Evolutionary conservation across 2,888 invertebrate genomes (phyloP), one percentile per base, ranked within the genome.

Genomic region (Drosophila maculinotata): DNA sequence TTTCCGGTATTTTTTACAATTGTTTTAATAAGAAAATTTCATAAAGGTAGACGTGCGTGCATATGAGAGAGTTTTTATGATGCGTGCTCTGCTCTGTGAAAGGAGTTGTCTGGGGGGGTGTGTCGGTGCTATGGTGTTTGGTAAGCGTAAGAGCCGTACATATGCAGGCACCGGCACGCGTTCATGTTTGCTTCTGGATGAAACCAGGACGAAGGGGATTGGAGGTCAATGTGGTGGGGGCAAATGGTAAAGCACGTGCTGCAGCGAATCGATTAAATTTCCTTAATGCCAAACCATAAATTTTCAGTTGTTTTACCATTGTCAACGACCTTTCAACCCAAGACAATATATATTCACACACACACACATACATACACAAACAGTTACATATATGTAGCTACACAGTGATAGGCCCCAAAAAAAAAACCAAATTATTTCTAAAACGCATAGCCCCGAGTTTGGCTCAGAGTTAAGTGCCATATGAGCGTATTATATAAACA

Each of bases 241-340:
- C 9, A 54, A 44, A 38, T 41, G 47, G 44, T 49, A 53, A 57
- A 51, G 69, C 70, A 74, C 69, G 70, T 74, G 74, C 67, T 74
- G 51, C 74, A 67, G 10, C 44, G 66, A 81, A 82, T 82, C 84
- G 84, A 81, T 84, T 81, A 82, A 78, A 84, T 84, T 82, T 83
- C 67, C 78, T 81, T 82, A 79, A 84, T 81, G 73, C 67, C 76
- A 71, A 64, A 69, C 84, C 81, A 84, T 84, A 84, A 82, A 84
- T 82, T 79, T 77, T 62, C 66, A 69, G 73, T 73, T 73, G 73
- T 62, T 66, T 60, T 62, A 54, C 63, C 69, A 69, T 81, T 77
- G 75, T 72, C 75, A 79, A 76, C 75, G 79, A 64, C 78, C 79
- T 74, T 69, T 76, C 69, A 65, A 60, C 73, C 69, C 59, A 48